A percentile compares a stretch with the other conserved stretches of the same genome.
phyloP scores from a whole-genome alignment of 2,888 invertebrate genomes.

The Conops quadrifasciatus region DNA sequence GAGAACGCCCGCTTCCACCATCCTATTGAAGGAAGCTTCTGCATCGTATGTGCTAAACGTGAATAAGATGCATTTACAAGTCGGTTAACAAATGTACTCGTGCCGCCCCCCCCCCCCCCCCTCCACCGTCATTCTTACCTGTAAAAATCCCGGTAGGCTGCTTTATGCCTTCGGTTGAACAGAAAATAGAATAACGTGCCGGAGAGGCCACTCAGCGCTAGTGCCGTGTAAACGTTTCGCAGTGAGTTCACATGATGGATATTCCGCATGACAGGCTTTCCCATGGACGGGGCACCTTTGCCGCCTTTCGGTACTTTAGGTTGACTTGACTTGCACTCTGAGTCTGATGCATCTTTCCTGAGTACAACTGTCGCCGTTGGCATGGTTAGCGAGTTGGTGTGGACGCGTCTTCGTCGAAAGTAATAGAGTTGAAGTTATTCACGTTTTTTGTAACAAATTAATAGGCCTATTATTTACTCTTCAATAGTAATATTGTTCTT shows the following conservation, averaged over 20 bases:
- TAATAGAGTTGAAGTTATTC: no score
- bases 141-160: constrained; percentile 2
- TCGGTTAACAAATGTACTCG: background rate
- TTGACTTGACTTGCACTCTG: background rate
- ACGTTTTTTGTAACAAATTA: no score
- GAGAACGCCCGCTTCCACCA: constrained; percentile 42
- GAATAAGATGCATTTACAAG: background rate
- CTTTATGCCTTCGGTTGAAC: background rate
- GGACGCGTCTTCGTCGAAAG: no score
- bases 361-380: background rate
- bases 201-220: background rate
- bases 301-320: no score
- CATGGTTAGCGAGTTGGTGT: background rate
- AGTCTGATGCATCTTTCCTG: no score
- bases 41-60: constrained; percentile 41
- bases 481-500: no score
- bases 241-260: background rate
- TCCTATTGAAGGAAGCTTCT: constrained; percentile 40
- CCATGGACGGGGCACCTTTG: background rate
- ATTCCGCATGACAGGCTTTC: constrained; percentile 1
- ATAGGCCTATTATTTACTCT: no score
- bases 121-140: no score
- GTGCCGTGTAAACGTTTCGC: background rate
- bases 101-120: no score
- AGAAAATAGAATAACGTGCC: background rate